phyloP scores from a whole-genome alignment of 2,797 vertebrate genomes.

The Vultur gryphus region DNA sequence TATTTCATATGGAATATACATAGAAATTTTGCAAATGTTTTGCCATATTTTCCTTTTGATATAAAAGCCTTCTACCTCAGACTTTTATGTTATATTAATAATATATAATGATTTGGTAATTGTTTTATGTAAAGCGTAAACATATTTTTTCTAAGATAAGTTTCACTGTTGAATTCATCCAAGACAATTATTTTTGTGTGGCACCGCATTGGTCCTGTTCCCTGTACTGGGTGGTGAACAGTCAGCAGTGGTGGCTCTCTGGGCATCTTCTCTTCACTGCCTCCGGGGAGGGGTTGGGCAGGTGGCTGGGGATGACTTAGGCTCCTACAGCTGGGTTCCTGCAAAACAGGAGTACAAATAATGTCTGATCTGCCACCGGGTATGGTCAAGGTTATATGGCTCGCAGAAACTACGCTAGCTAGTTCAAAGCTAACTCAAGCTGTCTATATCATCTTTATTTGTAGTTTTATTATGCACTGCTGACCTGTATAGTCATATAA shows the following conservation, averaged over 20 bases:
- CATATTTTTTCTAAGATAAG: neutral
- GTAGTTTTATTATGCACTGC: neutral
- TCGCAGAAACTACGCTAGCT: fast-evolving
- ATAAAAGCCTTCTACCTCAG: neutral
- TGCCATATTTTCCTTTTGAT: neutral
- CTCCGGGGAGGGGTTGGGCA: neutral
- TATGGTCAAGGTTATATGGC: neutral
- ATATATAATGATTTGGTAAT: neutral
- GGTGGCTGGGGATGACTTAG: too few relatives aligned
- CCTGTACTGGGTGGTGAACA: neutral
- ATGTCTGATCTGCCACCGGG: neutral
- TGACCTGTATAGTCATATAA: neutral
- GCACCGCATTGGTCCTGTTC: fast-evolving
- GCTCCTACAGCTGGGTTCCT: neutral
- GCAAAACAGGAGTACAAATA: neutral
- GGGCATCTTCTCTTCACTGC: neutral
- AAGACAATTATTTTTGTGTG: neutral
- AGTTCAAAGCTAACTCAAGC: neutral
- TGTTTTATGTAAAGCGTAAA: neutral
- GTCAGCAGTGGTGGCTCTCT: neutral
- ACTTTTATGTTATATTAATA: neutral
- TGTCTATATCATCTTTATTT: neutral
- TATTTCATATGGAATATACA: neutral
- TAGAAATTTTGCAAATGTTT: neutral
- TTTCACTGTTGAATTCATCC: neutral